Evolutionary conservation across 2,113 vertebrate species (phyloP), one percentile per base, ranked within the genome.

Genomic region (Rhabdornis inornatus): DNA sequence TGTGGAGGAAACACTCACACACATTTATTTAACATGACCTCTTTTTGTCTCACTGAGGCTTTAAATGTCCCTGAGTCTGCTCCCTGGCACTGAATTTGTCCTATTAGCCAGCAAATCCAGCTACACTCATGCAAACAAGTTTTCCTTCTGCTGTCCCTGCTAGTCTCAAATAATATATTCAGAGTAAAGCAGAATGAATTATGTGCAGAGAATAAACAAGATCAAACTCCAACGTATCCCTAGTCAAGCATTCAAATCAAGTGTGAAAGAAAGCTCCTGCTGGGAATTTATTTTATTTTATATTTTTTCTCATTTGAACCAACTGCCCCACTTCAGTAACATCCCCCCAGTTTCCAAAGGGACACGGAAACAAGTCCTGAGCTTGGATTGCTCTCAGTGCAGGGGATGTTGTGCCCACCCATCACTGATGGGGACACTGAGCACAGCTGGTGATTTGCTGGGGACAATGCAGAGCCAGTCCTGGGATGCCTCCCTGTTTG

Each of bases 351-450:
- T 50, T 93, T 56, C 56, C 74, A 81, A 76, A 97, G 60, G 50
- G 87, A 80, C 15, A 2, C 11, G 10, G 71, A 74, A 92, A 44
- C 35, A 88, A 93, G 21, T 45, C 65, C 90, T 92, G 79, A 74
- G 71, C 44, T 87, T 52, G 71, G 75, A 20, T 39, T 76, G 63
- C 85, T 49, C 83, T 84, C 47, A 44, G 96, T 69, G 86, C 94
- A 93, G 63, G 92, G 83, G 68, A 44, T 24, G 40, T 25, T 19
- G 24, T 40, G 30, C 61, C 95, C 95, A 90, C 95, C 96, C 83
- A 89, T 97, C 97, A 96, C 35, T 89, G 68, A 60, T 80, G 94
- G 94, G 82, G 84, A 93, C 94, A 74, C 94, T 33, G 94, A 77
- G 96, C 89, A 70, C 96, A 94, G 85, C 92, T 79, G 81, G 83